A percentile compares a stretch with the other conserved stretches of the same genome.
Evolutionary conservation across 2,113 vertebrate species (phyloP).

Genomic region (Zeus faber): DNA sequence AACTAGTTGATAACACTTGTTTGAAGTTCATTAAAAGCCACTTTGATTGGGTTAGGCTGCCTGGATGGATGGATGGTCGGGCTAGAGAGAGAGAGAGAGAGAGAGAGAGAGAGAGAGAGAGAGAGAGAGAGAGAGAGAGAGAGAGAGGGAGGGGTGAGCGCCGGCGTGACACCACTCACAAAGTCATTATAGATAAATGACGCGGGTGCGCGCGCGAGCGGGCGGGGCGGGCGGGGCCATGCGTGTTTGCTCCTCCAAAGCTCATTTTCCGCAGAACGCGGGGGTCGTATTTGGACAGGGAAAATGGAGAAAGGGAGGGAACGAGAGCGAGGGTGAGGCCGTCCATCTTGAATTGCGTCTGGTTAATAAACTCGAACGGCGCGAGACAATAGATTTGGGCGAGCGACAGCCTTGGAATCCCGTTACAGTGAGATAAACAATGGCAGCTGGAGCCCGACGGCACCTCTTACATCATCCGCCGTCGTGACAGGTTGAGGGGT

Average conservation of each 20-base stretch:
- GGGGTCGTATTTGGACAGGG: constrained; percentile 52
- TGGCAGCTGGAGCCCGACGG: constrained; percentile 30
- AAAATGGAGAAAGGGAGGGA: constrained; percentile 25
- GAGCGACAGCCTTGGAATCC: constrained; percentile 34
- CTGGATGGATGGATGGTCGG: constrained; percentile 79
- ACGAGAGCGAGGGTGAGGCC: constrained; percentile 36
- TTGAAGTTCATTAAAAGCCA: constrained; percentile 84
- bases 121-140: not conserved
- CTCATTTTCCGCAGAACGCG: constrained; percentile 57
- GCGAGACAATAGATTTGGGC: constrained; percentile 41
- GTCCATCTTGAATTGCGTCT: constrained; percentile 58
- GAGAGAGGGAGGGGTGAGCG: constrained; percentile 56
- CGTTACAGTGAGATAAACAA: constrained; percentile 35
- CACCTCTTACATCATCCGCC: constrained; percentile 30
- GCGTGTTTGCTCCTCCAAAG: constrained; percentile 54
- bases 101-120: constrained; percentile 14
- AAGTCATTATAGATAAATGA: constrained; percentile 97
- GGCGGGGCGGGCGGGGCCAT: constrained; percentile 34
- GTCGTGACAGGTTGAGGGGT: constrained; percentile 25
- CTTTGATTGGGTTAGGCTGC: constrained; percentile 78
- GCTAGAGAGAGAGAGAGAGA: constrained; percentile 20
- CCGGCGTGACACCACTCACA: constrained; percentile 76
- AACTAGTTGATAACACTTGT: constrained; percentile 77
- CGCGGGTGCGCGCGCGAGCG: constrained; percentile 67
- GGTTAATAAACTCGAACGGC: constrained; percentile 55